Conservation (phyloP, 1,140 invertebrate species). For the Choristoneura fumiferana region DNA sequence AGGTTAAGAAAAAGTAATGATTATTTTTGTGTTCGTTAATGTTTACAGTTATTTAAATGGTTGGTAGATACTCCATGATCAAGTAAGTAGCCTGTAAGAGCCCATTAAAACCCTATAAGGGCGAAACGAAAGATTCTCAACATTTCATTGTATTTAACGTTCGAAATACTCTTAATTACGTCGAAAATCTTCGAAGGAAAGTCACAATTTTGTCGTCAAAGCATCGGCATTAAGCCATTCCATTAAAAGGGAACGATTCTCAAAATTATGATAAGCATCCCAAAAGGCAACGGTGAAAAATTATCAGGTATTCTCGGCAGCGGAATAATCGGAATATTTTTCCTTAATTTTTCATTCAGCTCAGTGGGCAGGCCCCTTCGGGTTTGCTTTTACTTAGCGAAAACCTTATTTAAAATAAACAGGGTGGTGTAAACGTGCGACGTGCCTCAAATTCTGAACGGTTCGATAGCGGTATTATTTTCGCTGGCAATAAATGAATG, state of each 20-base stretch:
- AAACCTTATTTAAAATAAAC: conserved; percentile 75
- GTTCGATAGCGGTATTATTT: conserved; percentile 57
- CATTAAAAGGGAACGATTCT: neutral
- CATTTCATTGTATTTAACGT: too few species aligned
- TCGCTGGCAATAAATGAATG: conserved; percentile 46
- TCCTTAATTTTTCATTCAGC: conserved; percentile 71
- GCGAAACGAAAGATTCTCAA: too few species aligned
- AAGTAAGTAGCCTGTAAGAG: too few species aligned
- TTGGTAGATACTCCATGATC: too few species aligned
- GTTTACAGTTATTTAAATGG: too few species aligned
- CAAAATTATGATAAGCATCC: conserved; percentile 3
- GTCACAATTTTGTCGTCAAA: too few species aligned
- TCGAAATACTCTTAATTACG: too few species aligned
- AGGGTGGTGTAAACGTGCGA: conserved; percentile 62
- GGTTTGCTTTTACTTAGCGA: conserved; percentile 72
- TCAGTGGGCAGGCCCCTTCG: conserved; percentile 48
- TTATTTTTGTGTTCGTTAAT: too few species aligned
- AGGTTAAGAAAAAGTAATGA: too few species aligned
- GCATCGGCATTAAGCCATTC: too few species aligned
- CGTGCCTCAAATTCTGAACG: conserved; percentile 64
- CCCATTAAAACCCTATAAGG: too few species aligned
- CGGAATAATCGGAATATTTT: conserved; percentile 55
- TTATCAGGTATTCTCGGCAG: conserved; percentile 25
- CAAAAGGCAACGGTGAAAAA: conserved; percentile 14
- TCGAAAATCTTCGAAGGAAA: too few species aligned